Evolutionary conservation across 2,888 invertebrate species (phyloP).

Genomic region (Abrostola triplasia): DNA sequence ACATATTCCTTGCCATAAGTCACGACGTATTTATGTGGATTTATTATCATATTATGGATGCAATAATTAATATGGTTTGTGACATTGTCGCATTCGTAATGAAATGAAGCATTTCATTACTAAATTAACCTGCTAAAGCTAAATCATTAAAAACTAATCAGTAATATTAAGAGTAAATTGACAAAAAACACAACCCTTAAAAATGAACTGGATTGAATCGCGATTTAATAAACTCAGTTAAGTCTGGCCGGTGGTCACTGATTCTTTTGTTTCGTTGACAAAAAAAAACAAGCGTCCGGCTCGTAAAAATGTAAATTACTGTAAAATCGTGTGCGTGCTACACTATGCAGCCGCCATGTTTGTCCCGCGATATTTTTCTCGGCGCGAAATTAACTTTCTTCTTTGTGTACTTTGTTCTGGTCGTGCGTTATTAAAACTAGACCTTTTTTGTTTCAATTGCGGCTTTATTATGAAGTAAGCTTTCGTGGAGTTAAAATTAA

Average conservation of each 20-base stretch:
- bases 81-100: too few species aligned
- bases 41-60: too few species aligned
- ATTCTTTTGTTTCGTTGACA: conserved; percentile 41
- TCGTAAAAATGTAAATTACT: conserved; percentile 81
- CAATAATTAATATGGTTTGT: too few species aligned
- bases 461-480: conserved; percentile 51
- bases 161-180: background rate
- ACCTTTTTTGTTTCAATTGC: conserved; percentile 59
- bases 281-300: conserved; percentile 35
- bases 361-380: conserved; percentile 65
- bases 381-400: conserved; percentile 75
- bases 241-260: conserved; percentile 44
- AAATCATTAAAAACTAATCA: too few species aligned
- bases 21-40: too few species aligned
- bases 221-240: conserved; percentile 39
- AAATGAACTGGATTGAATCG: conserved; percentile 30
- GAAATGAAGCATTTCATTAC: too few species aligned
- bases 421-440: conserved; percentile 68
- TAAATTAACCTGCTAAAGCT: too few species aligned
- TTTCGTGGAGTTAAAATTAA: conserved; percentile 43
- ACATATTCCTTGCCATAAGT: background rate
- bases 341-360: conserved; percentile 67
- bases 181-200: conserved; percentile 5
- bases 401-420: conserved; percentile 74
- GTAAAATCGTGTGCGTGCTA: conserved; percentile 75